Evolutionary conservation across 2,113 vertebrate genomes (phyloP).

Genomic region (Osmerus mordax): DNA sequence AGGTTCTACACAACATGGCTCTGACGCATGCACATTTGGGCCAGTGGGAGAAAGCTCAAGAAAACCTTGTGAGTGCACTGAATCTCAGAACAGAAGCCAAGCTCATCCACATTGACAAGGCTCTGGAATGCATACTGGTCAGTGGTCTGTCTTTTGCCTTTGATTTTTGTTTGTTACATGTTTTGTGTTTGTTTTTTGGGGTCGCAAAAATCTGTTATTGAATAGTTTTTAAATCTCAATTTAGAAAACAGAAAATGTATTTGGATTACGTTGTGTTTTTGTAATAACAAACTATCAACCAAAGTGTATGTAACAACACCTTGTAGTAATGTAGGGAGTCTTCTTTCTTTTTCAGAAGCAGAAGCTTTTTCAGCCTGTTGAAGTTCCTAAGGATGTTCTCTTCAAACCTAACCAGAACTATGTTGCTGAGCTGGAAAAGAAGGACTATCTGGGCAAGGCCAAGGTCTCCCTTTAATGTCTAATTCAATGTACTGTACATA

Average conservation of each 20-base stretch:
- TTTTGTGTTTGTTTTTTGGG: neutral
- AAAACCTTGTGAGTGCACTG: conserved; percentile 74
- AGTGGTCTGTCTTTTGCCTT: conserved; percentile 19
- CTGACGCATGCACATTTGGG: conserved; percentile 75
- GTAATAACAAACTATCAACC: too few species aligned
- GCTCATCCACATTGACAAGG: conserved; percentile 81
- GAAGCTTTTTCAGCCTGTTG: conserved; percentile 77
- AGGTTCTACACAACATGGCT: conserved; percentile 90
- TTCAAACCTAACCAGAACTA: conserved; percentile 91
- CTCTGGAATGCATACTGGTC: conserved; percentile 87
- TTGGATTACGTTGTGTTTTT: too few species aligned
- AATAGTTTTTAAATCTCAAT: neutral
- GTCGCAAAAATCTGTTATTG: too few species aligned
- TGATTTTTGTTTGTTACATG: neutral
- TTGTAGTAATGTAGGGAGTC: neutral
- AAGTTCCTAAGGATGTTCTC: conserved; percentile 75
- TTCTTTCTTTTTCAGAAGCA: conserved; percentile 78
- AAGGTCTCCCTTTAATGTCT: conserved; percentile 67
- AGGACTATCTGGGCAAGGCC: conserved; percentile 94
- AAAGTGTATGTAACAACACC: neutral
- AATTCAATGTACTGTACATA: neutral
- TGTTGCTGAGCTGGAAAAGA: conserved; percentile 95
- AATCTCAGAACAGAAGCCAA: conserved; percentile 80
- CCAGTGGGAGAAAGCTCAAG: conserved; percentile 87
- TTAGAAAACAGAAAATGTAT: neutral